Percentiles rank a stretch among this genome's conserved stretches.
phyloP scores from a whole-genome alignment of 2,888 invertebrate species.

The Theretra japonica region DNA sequence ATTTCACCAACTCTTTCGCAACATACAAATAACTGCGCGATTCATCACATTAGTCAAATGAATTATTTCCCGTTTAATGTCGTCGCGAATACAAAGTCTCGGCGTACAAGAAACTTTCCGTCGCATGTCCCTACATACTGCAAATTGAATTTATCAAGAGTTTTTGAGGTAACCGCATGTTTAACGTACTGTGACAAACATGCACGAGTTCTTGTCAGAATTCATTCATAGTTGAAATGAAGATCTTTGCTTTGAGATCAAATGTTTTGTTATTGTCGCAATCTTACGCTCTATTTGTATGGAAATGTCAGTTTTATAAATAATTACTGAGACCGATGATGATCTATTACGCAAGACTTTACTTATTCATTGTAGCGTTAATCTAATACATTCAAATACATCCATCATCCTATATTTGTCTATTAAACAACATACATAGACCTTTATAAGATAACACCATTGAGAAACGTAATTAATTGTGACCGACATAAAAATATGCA shows the following conservation, averaged over 20 bases:
- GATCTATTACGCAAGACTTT: too few species aligned
- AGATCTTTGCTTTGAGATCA: background rate
- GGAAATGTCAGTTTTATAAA: too few species aligned
- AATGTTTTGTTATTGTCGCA: too few species aligned
- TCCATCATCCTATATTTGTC: too few species aligned
- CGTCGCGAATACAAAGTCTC: slow-evolving; percentile 8
- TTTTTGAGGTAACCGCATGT: slow-evolving; percentile 16
- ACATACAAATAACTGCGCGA: background rate
- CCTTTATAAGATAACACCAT: too few species aligned
- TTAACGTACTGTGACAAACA: slow-evolving; percentile 16
- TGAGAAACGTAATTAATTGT: too few species aligned
- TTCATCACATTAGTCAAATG: slow-evolving; percentile 22
- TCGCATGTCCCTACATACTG: background rate
- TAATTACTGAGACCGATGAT: too few species aligned
- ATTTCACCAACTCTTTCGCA: background rate
- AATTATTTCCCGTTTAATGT: slow-evolving; percentile 4
- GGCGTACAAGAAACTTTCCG: slow-evolving; percentile 9
- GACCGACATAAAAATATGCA: too few species aligned
- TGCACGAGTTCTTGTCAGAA: background rate
- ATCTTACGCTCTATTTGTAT: too few species aligned
- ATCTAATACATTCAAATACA: too few species aligned
- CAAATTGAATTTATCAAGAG: slow-evolving; percentile 18
- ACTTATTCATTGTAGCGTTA: too few species aligned
- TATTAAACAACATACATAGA: too few species aligned
- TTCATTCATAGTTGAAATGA: slow-evolving; percentile 7